Evolutionary conservation across 1,140 invertebrate species (phyloP), one percentile per base, ranked within the genome.

Genomic region (Hyles vespertilio): DNA sequence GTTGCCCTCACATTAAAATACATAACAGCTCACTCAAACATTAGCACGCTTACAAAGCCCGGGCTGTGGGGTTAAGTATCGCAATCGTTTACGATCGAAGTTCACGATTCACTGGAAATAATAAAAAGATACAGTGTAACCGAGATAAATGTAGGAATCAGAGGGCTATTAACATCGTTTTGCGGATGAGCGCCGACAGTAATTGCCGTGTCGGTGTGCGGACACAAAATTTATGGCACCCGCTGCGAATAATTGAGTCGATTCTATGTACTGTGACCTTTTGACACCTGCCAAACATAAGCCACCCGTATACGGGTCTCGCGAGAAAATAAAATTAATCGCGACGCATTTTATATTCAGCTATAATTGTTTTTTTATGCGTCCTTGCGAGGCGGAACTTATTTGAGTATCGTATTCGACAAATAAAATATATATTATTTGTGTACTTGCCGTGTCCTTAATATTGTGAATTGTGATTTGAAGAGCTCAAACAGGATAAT

Each of bases 121-220:
- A 73, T 63, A 67, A 70, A 69, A 68, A 62, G 59, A 65, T 70
- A 75, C 67, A 72, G 53, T 66, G 63, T 63, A 55, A 53, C 61
- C 55, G 69, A 73, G 67, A 74, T 72, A 72, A 77, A 71, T 70
- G 69, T 68, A 68, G 59, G 72, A 83, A 79, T 83, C 80, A 78
- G 71, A 70, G 77, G 65, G 72, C 82, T 80, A 83, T 83, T 82
- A 85, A 85, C 82, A 79, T 81, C 74, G 82, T 85, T 84, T 81
- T 82, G 77, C 77, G 84, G 81, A 82, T 84, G 81, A 87, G 73
- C 72, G 81, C 72, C 74, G 84, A 84, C 79, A 82, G 81, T 84
- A 87, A 87, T 87, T 84, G 84, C 74, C 74, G 77, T 79, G 83
- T 81, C 79, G 75, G 79, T 70, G 71, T 74, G 77, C 72, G 77